Conservation (phyloP, 2,113 vertebrate genomes). For the Marmota flaviventris region DNA sequence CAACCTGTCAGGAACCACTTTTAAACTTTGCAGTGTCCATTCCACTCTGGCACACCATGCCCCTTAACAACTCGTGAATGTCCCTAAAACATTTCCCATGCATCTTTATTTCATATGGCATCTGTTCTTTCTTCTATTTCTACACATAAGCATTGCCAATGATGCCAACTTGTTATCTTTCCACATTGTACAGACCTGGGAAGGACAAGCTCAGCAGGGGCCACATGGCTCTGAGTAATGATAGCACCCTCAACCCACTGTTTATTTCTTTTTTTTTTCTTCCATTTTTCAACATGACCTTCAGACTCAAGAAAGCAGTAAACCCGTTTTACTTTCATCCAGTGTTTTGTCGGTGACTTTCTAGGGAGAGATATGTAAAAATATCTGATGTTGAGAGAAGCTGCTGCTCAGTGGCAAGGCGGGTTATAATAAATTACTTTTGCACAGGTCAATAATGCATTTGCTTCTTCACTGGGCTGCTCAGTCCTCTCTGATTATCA, state of each 20-base stretch:
- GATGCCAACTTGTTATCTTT: not conserved
- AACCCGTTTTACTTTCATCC: too few species aligned
- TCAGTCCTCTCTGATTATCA: not conserved
- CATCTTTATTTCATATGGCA: not conserved
- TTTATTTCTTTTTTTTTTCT: not conserved
- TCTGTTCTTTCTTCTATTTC: not conserved
- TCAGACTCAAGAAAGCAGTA: not conserved
- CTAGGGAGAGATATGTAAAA: too few species aligned
- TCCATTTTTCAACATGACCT: not conserved
- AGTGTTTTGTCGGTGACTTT: too few species aligned
- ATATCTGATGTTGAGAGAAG: too few species aligned
- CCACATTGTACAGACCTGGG: not conserved
- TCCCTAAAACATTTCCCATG: not conserved
- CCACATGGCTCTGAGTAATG: not conserved
- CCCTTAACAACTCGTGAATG: not conserved
- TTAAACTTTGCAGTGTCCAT: not conserved
- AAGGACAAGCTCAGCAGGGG: not conserved
- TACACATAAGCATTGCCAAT: not conserved
- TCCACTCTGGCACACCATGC: not conserved
- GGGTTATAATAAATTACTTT: not conserved
- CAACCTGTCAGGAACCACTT: not conserved
- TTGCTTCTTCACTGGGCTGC: not conserved
- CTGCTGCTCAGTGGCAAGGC: too few species aligned
- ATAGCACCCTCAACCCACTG: rapidly evolving
- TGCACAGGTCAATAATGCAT: not conserved